A percentile compares a stretch with the other conserved stretches of the same genome.
phyloP scores from a whole-genome alignment of 2,797 vertebrate genomes.

The Antennarius maculatus region DNA sequence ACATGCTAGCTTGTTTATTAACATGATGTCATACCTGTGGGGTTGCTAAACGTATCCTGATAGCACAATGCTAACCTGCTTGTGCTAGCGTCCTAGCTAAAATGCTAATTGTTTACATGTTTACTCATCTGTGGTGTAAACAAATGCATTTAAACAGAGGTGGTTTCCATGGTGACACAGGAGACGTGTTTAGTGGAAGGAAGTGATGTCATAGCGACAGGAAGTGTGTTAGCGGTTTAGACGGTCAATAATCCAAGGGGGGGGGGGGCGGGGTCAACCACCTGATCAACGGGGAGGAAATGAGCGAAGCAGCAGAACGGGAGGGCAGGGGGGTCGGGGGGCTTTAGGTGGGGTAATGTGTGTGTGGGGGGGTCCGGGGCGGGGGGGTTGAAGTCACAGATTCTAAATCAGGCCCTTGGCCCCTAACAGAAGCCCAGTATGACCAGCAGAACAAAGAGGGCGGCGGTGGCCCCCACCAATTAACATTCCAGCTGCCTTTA shows the following conservation, averaged over 20 bases:
- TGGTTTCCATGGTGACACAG: too few species aligned
- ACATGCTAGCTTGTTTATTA: too few species aligned
- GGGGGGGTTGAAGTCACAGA: constrained; percentile 71
- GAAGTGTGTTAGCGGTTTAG: too few species aligned
- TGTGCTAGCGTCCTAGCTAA: too few species aligned
- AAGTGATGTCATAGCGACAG: too few species aligned
- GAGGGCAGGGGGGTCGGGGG: constrained; percentile 2
- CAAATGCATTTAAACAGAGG: too few species aligned
- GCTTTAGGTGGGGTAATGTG: constrained; percentile 35
- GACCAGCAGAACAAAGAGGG: constrained; percentile 76
- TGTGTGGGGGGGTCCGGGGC: constrained; percentile 33
- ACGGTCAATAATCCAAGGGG: constrained; percentile 16
- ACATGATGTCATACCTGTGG: too few species aligned
- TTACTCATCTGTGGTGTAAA: too few species aligned
- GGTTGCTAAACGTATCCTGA: too few species aligned
- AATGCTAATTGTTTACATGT: too few species aligned
- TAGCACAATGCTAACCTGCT: too few species aligned
- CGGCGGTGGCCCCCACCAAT: constrained; percentile 82
- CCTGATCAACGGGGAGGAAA: constrained; percentile 69
- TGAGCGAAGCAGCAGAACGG: constrained; percentile 52
- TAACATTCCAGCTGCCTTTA: constrained; percentile 85
- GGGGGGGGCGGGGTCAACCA: constrained; percentile 25
- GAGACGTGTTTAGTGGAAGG: too few species aligned
- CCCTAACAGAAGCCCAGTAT: constrained; percentile 79
- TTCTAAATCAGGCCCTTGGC: constrained; percentile 80